Percentiles rank a stretch among this genome's conserved stretches.
Conservation (phyloP, 2,888 invertebrate genomes). For the Timandra comae region DNA sequence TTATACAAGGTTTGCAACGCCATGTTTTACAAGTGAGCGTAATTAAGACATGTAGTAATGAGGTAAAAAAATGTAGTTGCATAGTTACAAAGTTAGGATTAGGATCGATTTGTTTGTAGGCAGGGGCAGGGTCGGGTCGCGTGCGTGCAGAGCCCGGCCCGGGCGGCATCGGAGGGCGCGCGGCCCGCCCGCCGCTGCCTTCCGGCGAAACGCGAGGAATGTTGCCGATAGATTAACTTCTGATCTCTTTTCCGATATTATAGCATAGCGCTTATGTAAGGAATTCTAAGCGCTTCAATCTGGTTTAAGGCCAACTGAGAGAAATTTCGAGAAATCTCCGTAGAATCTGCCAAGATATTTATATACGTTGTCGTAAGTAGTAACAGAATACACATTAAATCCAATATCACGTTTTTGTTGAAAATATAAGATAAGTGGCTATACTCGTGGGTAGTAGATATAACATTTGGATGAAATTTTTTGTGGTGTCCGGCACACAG, state of each 20-base stretch:
- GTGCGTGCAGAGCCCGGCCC: slow-evolving; percentile 42
- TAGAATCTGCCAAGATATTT: too few relatives aligned
- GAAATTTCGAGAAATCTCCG: slow-evolving; percentile 42
- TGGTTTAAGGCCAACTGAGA: slow-evolving; percentile 63
- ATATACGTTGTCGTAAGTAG: too few relatives aligned
- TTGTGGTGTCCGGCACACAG: too few relatives aligned
- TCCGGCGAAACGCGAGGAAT: slow-evolving; percentile 74
- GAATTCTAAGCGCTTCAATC: slow-evolving; percentile 72
- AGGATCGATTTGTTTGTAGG: slow-evolving; percentile 50
- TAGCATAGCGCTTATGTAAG: slow-evolving; percentile 69
- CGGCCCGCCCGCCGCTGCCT: slow-evolving; percentile 55
- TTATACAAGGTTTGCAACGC: too few relatives aligned
- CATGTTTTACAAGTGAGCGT: too few relatives aligned
- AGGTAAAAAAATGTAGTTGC: slow-evolving; percentile 28
- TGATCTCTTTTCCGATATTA: slow-evolving; percentile 77
- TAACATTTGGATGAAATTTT: too few relatives aligned
- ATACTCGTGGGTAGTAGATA: too few relatives aligned
- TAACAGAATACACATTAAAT: too few relatives aligned
- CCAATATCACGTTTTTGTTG: too few relatives aligned
- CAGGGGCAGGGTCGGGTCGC: slow-evolving; percentile 55
- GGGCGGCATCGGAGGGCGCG: slow-evolving; percentile 37
- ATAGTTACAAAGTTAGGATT: slow-evolving; percentile 56
- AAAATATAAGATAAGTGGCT: too few relatives aligned
- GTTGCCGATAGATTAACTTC: slow-evolving; percentile 77
- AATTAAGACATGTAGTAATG: too few relatives aligned